These are phyloP conservation scores for Melozone crissalis DNA, from an alignment of 2,113 vertebrate genomes.

Conservation along the genomic window DNA sequence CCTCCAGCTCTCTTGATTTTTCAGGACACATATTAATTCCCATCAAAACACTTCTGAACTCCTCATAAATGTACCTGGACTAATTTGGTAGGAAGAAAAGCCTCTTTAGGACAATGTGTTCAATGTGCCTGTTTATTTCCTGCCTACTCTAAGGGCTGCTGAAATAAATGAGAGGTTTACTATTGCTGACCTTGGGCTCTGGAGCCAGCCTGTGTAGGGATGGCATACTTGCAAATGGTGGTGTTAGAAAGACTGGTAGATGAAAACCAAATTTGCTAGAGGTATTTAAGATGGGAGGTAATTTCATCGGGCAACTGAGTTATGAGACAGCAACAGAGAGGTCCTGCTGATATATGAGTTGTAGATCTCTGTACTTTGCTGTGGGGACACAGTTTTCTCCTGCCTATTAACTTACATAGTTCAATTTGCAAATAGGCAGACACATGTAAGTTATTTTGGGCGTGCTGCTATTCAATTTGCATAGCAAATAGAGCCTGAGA, in stretches of 20 bases:
- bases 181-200: neutral
- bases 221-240: neutral
- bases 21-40: neutral
- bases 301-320: neutral
- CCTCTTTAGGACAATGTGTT: neutral
- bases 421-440: conserved; percentile 2
- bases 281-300: neutral
- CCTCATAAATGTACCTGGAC: neutral
- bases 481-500: conserved; percentile 2
- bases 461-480: neutral
- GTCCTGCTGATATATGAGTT: neutral
- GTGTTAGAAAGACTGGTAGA: neutral
- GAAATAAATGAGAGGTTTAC: neutral
- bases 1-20: neutral
- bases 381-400: neutral
- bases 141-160: neutral
- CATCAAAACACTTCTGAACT: neutral
- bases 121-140: neutral
- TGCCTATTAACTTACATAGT: neutral
- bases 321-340: neutral
- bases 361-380: neutral
- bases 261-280: neutral
- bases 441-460: conserved; percentile 14
- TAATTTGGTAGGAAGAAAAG: neutral
- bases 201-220: neutral